Percentiles rank a stretch among this genome's conserved stretches.
Evolutionary conservation across 1,140 invertebrate species (phyloP).

Genomic region (Procambarus virginalis): DNA sequence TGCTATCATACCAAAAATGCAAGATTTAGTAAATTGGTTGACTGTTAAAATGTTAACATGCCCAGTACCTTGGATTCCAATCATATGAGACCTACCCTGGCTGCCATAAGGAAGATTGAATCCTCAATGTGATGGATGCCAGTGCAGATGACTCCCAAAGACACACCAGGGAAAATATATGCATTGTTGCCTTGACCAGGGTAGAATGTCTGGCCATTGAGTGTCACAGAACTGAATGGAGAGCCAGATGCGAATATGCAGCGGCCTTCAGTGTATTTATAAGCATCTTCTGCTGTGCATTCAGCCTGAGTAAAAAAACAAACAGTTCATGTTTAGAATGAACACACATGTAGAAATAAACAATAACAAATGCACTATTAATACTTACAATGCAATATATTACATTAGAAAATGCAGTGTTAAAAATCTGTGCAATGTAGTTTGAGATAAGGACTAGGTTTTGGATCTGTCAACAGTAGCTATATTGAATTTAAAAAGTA

Average conservation of each 20-base stretch:
- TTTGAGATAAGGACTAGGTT: too few species aligned
- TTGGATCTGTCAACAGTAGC: too few species aligned
- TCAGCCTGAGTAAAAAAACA: conserved; percentile 80
- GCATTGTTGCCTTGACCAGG: conserved; percentile 98
- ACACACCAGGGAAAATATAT: conserved; percentile 96
- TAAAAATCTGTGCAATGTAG: too few species aligned
- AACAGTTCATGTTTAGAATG: not conserved
- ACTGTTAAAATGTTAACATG: too few species aligned
- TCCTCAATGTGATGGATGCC: conserved; percentile 92
- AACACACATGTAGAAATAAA: too few species aligned
- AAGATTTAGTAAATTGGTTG: too few species aligned
- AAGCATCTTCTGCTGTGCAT: conserved; percentile 95
- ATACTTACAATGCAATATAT: too few species aligned
- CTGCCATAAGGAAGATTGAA: conserved; percentile 91
- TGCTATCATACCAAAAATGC: too few species aligned
- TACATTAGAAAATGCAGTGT: too few species aligned
- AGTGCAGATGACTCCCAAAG: conserved; percentile 90
- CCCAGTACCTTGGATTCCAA: too few species aligned
- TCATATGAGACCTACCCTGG: conserved; percentile 78
- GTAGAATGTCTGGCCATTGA: conserved; percentile 85
- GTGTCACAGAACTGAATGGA: conserved; percentile 88
- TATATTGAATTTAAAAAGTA: too few species aligned
- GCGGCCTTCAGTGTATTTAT: conserved; percentile 87
- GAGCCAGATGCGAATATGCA: conserved; percentile 94
- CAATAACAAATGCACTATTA: too few species aligned